Evolutionary conservation across 2,797 vertebrate genomes (phyloP), one percentile per base, ranked within the genome.

Genomic region (Discoglossus pictus): DNA sequence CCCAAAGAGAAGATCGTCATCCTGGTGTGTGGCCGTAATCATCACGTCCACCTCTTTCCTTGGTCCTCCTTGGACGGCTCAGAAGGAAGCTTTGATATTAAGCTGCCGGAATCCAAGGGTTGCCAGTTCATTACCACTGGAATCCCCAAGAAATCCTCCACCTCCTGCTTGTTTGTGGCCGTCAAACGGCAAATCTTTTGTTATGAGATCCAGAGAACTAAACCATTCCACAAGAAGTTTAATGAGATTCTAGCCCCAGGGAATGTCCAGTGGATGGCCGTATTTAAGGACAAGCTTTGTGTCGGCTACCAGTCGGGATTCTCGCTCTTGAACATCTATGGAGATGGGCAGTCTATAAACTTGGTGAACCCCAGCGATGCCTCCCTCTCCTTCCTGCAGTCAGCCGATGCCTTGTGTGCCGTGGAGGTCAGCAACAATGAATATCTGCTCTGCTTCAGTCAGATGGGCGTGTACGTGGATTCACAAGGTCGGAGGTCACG

Each of bases 371-470:
- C 93, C 8, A 83, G 75, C 17, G 97, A 98, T 83, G 88, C 94
- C 55, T 96, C 96, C 2, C 91, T 98, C 76, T 83, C 90, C 65
- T 99, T 98, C 87, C 91, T 98, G 80, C 93, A 93, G 83, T 75
- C 93, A 16, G 85, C 94, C 79, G 96, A 98, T 51, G 96, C 96
- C 52, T 87, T 99, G 65, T 94, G 96, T 65, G 95, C 95, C 75
- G 88, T 93, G 86, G 93, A 94, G 82, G 92, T 94, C 60, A 87
- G 88, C 31, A 68, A 88, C 44, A 83, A 84, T 34, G 94, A 98
- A 83, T 86, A 92, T 79, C 91, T 99, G 88, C 95, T 99, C 61
- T 98, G 96, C 92, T 99, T 99, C 90, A 97, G 92, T 81, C 93
- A 93, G 77, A 88, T 98, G 73, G 97, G 94, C 67, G 63, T 99